A percentile compares a stretch with the other conserved stretches of the same genome.
phyloP scores from a whole-genome alignment of 2,797 vertebrate species.

The Myioborus miniatus region DNA sequence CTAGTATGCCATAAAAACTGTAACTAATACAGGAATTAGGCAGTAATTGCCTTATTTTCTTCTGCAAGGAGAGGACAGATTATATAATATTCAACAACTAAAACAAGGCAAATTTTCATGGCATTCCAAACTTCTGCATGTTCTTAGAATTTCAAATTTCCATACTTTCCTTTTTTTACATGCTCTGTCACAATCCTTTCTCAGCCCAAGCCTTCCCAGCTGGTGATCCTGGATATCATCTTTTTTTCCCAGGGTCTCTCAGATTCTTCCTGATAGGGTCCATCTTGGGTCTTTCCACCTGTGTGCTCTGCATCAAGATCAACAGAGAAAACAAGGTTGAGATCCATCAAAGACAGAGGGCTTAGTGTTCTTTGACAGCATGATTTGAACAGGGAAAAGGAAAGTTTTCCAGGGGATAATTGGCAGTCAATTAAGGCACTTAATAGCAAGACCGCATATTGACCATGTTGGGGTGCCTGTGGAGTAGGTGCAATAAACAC shows the following conservation, averaged over 20 bases:
- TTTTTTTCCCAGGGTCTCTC: neutral
- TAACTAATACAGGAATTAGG: neutral
- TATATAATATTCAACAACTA: neutral
- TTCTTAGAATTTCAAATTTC: neutral
- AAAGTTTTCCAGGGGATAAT: neutral
- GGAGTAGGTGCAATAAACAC: neutral
- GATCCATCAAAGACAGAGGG: neutral
- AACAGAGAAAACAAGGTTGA: neutral
- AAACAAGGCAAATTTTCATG: neutral
- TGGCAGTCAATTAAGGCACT: neutral
- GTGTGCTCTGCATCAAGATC: neutral
- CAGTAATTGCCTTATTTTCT: too few species aligned
- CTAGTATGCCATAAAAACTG: neutral
- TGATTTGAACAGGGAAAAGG: neutral
- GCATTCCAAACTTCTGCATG: neutral
- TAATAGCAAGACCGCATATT: neutral
- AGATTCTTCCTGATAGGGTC: neutral
- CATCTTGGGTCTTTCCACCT: neutral
- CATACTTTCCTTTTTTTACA: neutral
- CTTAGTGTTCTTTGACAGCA: fast-evolving
- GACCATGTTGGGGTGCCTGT: neutral
- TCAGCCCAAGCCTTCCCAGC: neutral
- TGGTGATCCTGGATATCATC: neutral
- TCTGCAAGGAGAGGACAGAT: neutral
- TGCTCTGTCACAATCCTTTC: neutral